phyloP scores from a whole-genome alignment of 2,888 invertebrate species.

The Sesia apiformis region DNA sequence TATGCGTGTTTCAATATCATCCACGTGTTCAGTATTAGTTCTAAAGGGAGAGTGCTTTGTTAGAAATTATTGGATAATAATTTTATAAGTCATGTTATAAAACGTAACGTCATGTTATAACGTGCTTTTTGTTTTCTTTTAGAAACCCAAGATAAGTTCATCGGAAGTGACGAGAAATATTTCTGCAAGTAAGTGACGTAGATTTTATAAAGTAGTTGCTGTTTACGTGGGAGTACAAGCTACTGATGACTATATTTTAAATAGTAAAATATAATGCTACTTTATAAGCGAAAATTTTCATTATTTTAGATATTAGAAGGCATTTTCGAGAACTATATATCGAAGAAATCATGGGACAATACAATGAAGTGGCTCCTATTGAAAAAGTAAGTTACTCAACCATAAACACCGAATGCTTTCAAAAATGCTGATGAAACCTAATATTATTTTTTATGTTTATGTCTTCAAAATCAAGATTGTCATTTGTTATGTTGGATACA shows the following conservation, averaged over 20 bases:
- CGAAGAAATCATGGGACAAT: slow-evolving; percentile 49
- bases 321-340: slow-evolving; percentile 39
- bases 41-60: no score
- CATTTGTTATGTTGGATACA: background rate
- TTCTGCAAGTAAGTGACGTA: no score
- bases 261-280: slow-evolving; percentile 5
- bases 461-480: background rate
- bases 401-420: slow-evolving; percentile 20
- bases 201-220: background rate
- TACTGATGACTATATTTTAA: background rate
- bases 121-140: no score
- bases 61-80: no score
- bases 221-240: slow-evolving; percentile 46
- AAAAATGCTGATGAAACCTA: background rate
- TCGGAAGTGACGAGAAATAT: no score
- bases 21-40: no score
- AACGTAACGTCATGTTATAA: no score
- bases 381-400: slow-evolving; percentile 44
- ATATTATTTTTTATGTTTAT: background rate
- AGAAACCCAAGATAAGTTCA: no score
- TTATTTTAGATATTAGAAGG: slow-evolving; percentile 44
- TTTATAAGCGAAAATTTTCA: slow-evolving; percentile 12
- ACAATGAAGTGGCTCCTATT: slow-evolving; percentile 30
- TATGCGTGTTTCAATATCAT: no score
- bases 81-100: no score